Base-by-base conservation (phyloP, 2,797 vertebrate species). In the Astyanax mexicanus region DNA sequence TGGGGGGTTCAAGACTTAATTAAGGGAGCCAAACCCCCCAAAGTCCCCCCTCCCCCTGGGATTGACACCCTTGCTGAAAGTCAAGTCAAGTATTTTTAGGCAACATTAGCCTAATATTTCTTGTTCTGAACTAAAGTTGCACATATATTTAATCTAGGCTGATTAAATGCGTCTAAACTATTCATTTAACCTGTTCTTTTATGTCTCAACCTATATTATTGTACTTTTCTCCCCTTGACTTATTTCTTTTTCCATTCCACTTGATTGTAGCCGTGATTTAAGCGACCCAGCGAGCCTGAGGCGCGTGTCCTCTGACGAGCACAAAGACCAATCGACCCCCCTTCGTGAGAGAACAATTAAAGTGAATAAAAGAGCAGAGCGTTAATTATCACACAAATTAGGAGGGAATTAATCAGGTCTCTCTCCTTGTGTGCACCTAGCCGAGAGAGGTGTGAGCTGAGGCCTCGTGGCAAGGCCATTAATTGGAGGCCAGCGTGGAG, bases 311-410 rank as follows among this genome's bases (percentile, higher is more conserved):
- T 23, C 37, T 61, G 64, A 55, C 15, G 23, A 25, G 27, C 84
- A 85, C 79, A 91, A 89, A 90, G 85, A 81, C 87, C 75, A 87
- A 89, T 91, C 89, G 91, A 83, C 88, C 86, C 86, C 90, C 89
- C 90, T n/a, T 89, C 85, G 85, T 88, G 90, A 84, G 90, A 92
- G 77, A 84, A 91, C 90, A 90, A 91, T 90, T 89, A 88, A 72
- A 83, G 77, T 73, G 83, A 90, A 88, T 90, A 88, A 91, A 89
- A 92, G 92, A 86, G 88, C 87, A 79, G 83, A 86, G 88, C 88
- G 89, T 91, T 93, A 93, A 94, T 94, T 93, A 92, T 92, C 89
- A 89, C 87, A 89, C 84, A 89, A 92, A 94, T 94, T 91, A 91
- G 84, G 85, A 83, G 80, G 85, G 89, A 91, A 92, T 92, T 91